phyloP scores from a whole-genome alignment of 2,797 vertebrate genomes.

The Ceyx erithaca region DNA sequence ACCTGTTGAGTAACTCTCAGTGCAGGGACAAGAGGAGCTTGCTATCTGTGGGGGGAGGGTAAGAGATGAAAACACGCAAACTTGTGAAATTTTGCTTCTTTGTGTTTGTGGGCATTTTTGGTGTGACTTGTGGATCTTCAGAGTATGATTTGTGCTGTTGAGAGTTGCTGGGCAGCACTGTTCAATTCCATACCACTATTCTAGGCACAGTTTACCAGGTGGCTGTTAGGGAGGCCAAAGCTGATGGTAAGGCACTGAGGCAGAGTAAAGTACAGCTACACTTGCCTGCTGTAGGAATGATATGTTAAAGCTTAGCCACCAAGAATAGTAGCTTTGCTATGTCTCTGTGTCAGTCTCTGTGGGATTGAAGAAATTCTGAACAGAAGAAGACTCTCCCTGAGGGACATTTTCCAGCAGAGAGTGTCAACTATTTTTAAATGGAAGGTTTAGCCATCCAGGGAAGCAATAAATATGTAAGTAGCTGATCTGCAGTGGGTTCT shows the following conservation, averaged over 20 bases:
- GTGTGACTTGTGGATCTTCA: neutral
- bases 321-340: neutral
- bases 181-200: neutral
- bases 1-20: neutral
- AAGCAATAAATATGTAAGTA: neutral
- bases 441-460: neutral
- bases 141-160: neutral
- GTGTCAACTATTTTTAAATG: neutral
- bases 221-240: neutral
- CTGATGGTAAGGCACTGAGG: neutral
- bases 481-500: neutral
- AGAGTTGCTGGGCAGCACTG: neutral
- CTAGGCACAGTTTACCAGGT: neutral
- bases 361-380: conserved; percentile 3
- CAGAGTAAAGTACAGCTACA: neutral
- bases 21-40: neutral
- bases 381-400: neutral
- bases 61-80: neutral
- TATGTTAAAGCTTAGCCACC: neutral
- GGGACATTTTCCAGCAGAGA: neutral
- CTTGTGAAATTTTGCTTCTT: neutral
- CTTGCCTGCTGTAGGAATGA: neutral
- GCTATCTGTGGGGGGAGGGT: neutral
- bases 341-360: neutral
- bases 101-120: neutral